These are phyloP conservation scores for Hassar affinis DNA, from an alignment of 2,113 vertebrate genomes.

Conservation along the genomic window DNA sequence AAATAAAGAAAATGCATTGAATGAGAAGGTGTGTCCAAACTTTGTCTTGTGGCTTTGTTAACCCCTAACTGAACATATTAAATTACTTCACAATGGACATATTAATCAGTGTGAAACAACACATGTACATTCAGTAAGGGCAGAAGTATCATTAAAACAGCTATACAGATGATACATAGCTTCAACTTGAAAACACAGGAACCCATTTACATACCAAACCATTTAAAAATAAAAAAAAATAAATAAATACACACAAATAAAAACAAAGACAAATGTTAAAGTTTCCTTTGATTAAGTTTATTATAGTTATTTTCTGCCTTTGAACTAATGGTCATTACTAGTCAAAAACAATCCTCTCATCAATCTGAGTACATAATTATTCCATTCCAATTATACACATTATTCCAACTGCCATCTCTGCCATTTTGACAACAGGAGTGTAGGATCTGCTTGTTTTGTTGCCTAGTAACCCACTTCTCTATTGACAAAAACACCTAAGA, in stretches of 20 bases:
- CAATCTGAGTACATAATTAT: conserved; percentile 53
- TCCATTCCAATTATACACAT: conserved; percentile 35
- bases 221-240: not conserved
- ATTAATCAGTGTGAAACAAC: not conserved
- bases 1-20: too few relatives aligned
- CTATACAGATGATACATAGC: not conserved
- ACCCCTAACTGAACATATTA: not conserved
- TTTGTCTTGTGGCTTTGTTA: not conserved
- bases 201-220: too few relatives aligned
- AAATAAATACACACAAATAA: not conserved
- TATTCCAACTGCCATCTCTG: conserved; percentile 66
- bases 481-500: conserved; percentile 78
- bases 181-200: not conserved
- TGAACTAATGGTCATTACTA: not conserved
- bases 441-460: conserved; percentile 75
- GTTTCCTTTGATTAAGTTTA: not conserved
- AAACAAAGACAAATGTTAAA: not conserved
- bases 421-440: conserved; percentile 61
- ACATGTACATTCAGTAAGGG: not conserved
- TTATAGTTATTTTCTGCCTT: not conserved
- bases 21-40: too few relatives aligned
- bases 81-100: not conserved
- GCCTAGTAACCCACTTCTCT: conserved; percentile 76
- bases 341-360: conserved; percentile 50
- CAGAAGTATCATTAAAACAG: not conserved